A percentile compares a stretch with the other conserved stretches of the same genome.
These are phyloP conservation scores for Nycticebus coucang DNA, from an alignment of 2,113 vertebrate species.

Conservation along the genomic window DNA sequence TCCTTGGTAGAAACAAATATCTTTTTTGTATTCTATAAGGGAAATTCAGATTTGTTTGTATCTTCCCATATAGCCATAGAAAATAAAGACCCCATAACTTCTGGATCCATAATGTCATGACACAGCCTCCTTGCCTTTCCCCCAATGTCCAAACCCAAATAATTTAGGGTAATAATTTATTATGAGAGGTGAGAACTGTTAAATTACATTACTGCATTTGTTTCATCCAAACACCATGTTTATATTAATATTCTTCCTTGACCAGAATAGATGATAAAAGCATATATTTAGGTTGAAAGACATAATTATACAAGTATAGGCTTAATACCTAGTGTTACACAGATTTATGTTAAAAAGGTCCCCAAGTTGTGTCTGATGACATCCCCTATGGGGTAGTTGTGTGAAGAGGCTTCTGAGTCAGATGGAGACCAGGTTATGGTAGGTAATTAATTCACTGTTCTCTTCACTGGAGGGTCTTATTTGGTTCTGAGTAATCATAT, in stretches of 20 bases:
- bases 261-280: background rate
- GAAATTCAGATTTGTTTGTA: background rate
- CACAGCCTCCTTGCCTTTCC: background rate
- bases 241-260: background rate
- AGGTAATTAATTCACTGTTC: background rate
- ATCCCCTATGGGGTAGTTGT: background rate
- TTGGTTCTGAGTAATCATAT: background rate
- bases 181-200: background rate
- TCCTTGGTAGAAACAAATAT: background rate
- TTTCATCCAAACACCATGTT: background rate
- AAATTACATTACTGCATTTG: background rate
- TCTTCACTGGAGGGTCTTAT: background rate
- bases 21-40: background rate
- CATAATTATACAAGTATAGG: background rate
- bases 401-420: background rate
- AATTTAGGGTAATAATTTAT: background rate
- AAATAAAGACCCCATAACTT: background rate
- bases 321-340: background rate
- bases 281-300: background rate
- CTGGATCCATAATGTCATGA: background rate
- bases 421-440: background rate
- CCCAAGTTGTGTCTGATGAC: background rate
- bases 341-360: background rate
- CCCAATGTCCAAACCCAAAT: background rate
- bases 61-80: background rate